Conservation (phyloP, 2,888 invertebrate genomes). For the Drosophila ustulata region DNA sequence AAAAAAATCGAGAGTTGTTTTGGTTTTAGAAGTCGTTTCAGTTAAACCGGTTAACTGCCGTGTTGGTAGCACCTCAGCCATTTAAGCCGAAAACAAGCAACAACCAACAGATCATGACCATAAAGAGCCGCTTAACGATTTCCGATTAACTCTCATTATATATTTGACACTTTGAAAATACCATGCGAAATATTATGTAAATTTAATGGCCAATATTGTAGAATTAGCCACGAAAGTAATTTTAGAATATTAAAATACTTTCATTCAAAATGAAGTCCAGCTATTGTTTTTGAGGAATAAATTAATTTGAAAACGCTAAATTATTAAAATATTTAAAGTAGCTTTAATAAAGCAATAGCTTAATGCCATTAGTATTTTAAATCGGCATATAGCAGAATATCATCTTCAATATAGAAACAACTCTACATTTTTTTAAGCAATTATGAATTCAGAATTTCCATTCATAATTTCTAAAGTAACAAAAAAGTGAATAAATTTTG, state of each 20-base stretch:
- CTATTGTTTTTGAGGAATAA: too few relatives aligned
- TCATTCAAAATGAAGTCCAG: too few relatives aligned
- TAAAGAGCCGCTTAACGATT: conserved; percentile 22
- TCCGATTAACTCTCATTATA: conserved; percentile 27
- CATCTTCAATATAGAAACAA: too few relatives aligned
- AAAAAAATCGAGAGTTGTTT: conserved; percentile 72
- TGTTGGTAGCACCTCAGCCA: conserved; percentile 15
- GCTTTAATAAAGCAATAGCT: too few relatives aligned
- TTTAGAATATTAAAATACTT: neutral
- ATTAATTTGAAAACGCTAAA: too few relatives aligned
- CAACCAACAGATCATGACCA: conserved; percentile 25
- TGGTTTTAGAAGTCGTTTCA: conserved; percentile 62
- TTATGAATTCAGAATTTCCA: too few relatives aligned
- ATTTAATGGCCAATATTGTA: neutral
- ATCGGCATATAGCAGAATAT: too few relatives aligned
- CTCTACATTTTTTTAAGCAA: too few relatives aligned
- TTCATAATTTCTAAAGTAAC: too few relatives aligned
- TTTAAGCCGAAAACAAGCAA: conserved; percentile 33
- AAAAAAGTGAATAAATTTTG: too few relatives aligned
- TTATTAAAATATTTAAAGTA: too few relatives aligned
- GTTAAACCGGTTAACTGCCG: conserved; percentile 61
- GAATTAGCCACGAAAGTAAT: neutral
- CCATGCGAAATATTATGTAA: neutral
- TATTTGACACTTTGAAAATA: conserved; percentile 27
- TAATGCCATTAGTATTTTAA: too few relatives aligned